Percentiles rank a stretch among this genome's conserved stretches.
These are phyloP conservation scores for Clistopyga incitator DNA, from an alignment of 2,888 invertebrate species.

Conservation along the genomic window DNA sequence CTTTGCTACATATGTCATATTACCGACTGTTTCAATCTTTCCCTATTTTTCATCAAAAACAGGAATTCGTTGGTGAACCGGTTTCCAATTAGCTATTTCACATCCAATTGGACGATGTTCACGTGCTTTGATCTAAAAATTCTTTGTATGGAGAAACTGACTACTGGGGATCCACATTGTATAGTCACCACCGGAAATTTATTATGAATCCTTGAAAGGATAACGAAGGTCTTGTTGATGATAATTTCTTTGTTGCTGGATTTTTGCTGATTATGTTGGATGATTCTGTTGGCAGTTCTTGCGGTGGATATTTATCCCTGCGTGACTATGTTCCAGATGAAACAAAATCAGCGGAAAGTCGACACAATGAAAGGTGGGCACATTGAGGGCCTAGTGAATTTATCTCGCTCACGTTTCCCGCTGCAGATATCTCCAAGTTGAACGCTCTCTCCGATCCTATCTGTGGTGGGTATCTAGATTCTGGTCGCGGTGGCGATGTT, in stretches of 20 bases:
- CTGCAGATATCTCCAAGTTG: conserved; percentile 6
- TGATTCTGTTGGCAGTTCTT: too few species aligned
- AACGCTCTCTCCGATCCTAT: conserved; percentile 28
- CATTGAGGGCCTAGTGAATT: conserved; percentile 20
- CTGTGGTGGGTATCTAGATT: conserved; percentile 29
- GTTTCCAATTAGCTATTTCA: too few species aligned
- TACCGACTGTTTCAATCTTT: neutral
- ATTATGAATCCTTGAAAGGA: too few species aligned
- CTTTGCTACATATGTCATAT: neutral
- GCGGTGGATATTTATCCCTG: neutral
- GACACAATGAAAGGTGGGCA: neutral
- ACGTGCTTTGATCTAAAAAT: too few species aligned
- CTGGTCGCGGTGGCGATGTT: conserved; percentile 44
- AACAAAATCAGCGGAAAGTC: neutral
- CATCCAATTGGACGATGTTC: too few species aligned
- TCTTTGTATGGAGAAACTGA: too few species aligned
- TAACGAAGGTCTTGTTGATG: too few species aligned
- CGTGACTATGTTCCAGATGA: neutral
- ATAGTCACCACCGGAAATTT: too few species aligned
- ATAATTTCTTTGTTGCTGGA: too few species aligned
- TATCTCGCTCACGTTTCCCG: conserved; percentile 22
- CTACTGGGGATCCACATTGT: too few species aligned
- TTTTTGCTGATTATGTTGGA: too few species aligned
- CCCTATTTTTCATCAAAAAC: neutral
- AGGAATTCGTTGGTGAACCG: neutral